These are phyloP conservation scores for Copidosoma floridanum DNA, from an alignment of 1,140 invertebrate species.

Conservation along the genomic window DNA sequence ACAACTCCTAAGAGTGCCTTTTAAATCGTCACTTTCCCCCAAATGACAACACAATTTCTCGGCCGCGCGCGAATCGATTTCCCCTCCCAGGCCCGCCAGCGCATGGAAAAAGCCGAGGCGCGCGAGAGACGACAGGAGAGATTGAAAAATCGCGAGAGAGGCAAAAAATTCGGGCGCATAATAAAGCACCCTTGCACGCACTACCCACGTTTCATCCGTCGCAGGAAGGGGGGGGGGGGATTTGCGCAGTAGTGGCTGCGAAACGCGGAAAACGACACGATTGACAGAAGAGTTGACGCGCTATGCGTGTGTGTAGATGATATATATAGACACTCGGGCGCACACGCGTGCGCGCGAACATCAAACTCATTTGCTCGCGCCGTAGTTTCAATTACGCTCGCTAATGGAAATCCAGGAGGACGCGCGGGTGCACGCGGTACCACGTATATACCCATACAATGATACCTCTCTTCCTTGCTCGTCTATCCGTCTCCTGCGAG, in stretches of 20 bases:
- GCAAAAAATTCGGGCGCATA: neutral
- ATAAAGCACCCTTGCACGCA: neutral
- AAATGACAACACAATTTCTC: constrained; percentile 2
- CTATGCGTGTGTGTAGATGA: no score
- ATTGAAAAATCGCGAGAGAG: neutral
- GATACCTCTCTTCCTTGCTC: no score
- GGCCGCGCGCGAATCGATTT: constrained; percentile 11
- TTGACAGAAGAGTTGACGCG: no score
- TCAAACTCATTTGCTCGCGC: constrained; percentile 28
- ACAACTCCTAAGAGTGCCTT: no score
- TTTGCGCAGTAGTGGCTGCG: no score
- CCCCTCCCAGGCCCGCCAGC: no score
- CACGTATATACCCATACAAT: no score
- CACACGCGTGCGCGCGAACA: neutral
- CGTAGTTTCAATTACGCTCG: constrained; percentile 29
- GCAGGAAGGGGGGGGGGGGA: no score
- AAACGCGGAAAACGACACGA: no score
- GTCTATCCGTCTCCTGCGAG: no score
- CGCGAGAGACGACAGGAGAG: neutral
- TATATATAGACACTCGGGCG: no score
- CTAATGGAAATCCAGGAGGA: constrained; percentile 27
- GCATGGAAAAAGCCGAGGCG: neutral
- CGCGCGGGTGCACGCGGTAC: neutral
- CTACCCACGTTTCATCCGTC: no score
- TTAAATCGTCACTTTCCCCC: constrained; percentile 15